Conservation (phyloP, 2,113 vertebrate genomes). For the Aepyceros melampus region DNA sequence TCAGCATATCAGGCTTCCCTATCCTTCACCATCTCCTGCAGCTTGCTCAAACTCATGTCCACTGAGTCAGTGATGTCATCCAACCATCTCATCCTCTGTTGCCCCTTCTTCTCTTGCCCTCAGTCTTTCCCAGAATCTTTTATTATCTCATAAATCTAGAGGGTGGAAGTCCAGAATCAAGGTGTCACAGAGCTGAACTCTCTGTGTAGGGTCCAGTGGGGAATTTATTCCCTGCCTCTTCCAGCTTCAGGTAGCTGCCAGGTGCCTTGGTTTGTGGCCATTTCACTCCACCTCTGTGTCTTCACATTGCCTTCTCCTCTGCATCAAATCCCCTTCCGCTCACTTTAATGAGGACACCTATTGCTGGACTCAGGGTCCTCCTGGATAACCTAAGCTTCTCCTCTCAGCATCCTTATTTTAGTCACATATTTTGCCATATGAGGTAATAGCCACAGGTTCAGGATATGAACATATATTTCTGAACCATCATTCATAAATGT, state of each 20-base stretch:
- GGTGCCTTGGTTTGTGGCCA: not conserved
- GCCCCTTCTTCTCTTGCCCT: not conserved
- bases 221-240: rapidly evolving
- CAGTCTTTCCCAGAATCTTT: not conserved
- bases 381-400: not conserved
- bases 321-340: not conserved
- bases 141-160: not conserved
- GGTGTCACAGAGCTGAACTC: not conserved
- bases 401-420: not conserved
- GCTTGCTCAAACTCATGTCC: not conserved
- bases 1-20: not conserved
- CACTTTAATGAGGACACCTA: not conserved
- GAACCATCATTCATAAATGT: not conserved
- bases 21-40: rapidly evolving
- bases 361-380: not conserved
- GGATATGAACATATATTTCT: not conserved
- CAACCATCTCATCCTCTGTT: not conserved
- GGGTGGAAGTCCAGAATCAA: not conserved
- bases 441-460: not conserved
- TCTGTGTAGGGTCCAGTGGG: rapidly evolving
- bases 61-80: not conserved
- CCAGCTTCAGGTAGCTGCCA: not conserved
- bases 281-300: not conserved
- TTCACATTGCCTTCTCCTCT: too few relatives aligned
- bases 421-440: not conserved